phyloP scores from a whole-genome alignment of 2,797 vertebrate genomes.

The Silurus aristotelis region DNA sequence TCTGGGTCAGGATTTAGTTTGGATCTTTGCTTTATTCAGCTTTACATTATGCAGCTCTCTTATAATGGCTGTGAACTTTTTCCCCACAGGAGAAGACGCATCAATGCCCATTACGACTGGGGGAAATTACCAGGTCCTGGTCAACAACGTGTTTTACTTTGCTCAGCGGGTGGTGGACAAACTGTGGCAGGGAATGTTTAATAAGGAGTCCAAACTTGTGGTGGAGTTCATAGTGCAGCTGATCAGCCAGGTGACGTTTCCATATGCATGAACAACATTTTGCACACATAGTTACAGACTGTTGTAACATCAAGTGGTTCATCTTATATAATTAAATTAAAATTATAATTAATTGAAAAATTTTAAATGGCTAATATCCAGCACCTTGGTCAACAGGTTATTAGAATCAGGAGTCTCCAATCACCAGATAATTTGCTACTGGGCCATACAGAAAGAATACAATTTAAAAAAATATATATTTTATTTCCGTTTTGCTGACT shows the following conservation, averaged over 20 bases:
- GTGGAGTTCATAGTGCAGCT: slow-evolving; percentile 98
- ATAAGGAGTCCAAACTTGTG: slow-evolving; percentile 97
- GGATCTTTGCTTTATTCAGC: background rate
- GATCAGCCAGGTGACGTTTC: slow-evolving; percentile 87
- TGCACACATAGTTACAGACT: background rate
- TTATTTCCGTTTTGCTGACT: too few species aligned
- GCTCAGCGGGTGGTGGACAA: slow-evolving; percentile 98
- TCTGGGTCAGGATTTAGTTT: slow-evolving; percentile 76
- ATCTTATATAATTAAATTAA: background rate
- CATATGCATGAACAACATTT: background rate
- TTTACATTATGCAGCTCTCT: background rate
- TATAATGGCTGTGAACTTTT: background rate
- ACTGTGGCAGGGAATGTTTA: slow-evolving; percentile 99
- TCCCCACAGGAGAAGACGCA: slow-evolving; percentile 87
- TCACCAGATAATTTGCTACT: too few species aligned
- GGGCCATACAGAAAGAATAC: too few species aligned
- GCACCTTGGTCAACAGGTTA: background rate
- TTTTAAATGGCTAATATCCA: too few species aligned
- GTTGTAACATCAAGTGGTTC: background rate
- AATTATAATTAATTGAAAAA: too few species aligned
- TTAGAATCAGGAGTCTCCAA: too few species aligned
- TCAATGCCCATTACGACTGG: slow-evolving; percentile 92
- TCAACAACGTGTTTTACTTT: slow-evolving; percentile 99
- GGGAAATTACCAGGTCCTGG: slow-evolving; percentile 94
- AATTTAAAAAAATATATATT: too few species aligned